Evolutionary conservation across 2,113 vertebrate species (phyloP), one percentile per base, ranked within the genome.

Genomic region (Oreotrochilus melanogaster): DNA sequence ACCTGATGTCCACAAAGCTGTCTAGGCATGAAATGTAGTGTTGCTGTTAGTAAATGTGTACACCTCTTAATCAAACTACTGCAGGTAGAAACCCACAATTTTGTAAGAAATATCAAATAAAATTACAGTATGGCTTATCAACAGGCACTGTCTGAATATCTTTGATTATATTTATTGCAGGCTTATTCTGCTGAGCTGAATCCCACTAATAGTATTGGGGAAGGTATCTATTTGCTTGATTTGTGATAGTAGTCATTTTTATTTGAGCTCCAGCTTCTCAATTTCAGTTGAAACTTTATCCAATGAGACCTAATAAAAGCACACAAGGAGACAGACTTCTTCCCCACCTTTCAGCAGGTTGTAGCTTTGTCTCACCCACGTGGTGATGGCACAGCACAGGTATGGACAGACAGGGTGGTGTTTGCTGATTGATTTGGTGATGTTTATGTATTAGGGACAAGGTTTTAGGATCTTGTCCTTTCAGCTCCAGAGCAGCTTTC

Each of bases 181-280:
- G 4, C 67, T 78, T 96, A 57, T 95, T 89, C 92, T 86, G 67
- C 54, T 95, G 83, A 96, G 91, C 82, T 89, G 93, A 96, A 93
- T 94, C 73, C 83, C 66, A 71, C 86, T 96, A 95, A 90, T 92
- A 95, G 83, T 85, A 95, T 86, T 91, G 97, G 86, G 60, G 75
- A 95, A 96, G 91, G 95, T 78, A 88, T 23, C 82, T 92, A 58
- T 96, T 97, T 95, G 64, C 89, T 96, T 97, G 93, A 97, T 97
- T 97, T 97, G 92, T 92, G 88, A 89, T 4, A 82, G 91, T 66
- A 96, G 93, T 81, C 14, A 21, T 93, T 95, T 97, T 96, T 95
- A 95, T 84, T 96, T 70, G 35, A 47, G 33, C 93, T 96, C 54
- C 91, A 95, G 95, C 95, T 93, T 93, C 74, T 86, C 93, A 92